These are phyloP conservation scores for Sus cebifrons DNA, from an alignment of 2,797 vertebrate genomes.

Conservation along the genomic window DNA sequence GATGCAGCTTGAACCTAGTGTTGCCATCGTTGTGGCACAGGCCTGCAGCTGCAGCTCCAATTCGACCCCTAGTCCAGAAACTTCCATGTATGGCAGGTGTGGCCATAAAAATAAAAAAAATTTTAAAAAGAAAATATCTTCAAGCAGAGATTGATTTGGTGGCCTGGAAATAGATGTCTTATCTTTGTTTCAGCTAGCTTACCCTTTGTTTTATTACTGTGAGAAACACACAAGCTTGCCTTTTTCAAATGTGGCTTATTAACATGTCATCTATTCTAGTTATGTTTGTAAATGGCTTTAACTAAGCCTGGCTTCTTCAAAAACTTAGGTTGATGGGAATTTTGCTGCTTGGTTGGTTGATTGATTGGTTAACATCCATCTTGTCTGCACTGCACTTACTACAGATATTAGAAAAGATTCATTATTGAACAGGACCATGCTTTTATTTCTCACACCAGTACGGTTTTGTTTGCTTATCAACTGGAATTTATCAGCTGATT, in stretches of 20 bases:
- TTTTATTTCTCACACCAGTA: background rate
- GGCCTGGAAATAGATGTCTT: background rate
- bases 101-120: no score
- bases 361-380: background rate
- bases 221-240: background rate
- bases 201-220: background rate
- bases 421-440: background rate
- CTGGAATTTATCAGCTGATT: conserved; percentile 9
- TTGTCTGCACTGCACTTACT: background rate
- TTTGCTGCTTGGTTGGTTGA: background rate
- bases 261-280: background rate
- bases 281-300: background rate
- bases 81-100: no score
- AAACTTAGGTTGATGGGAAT: background rate
- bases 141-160: background rate
- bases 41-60: no score
- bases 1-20: no score
- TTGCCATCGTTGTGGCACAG: no score
- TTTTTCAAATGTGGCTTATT: background rate
- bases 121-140: background rate
- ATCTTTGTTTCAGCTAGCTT: background rate
- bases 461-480: background rate
- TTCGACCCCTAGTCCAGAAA: no score
- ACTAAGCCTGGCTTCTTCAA: background rate
- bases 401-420: background rate